Percentiles rank a stretch among this genome's conserved stretches.
These are phyloP conservation scores for Habropoda laboriosa DNA, from an alignment of 1,140 invertebrate genomes.

Conservation along the genomic window DNA sequence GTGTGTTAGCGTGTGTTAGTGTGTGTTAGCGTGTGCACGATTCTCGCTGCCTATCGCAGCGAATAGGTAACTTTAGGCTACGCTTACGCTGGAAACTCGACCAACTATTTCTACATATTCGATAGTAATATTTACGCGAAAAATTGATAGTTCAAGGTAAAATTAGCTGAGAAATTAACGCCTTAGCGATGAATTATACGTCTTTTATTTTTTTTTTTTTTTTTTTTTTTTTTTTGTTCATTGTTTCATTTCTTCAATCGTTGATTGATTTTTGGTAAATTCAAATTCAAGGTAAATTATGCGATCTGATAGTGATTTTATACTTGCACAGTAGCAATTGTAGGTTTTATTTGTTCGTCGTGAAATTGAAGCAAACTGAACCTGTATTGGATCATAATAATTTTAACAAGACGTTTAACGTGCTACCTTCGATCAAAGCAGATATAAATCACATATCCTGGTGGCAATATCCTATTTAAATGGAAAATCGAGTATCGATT, in stretches of 20 bases:
- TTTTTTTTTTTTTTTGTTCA: too few relatives aligned
- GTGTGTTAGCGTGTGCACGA: neutral
- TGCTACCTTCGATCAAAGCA: neutral
- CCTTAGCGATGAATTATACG: neutral
- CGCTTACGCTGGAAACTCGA: conserved; percentile 20
- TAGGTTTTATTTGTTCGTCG: neutral
- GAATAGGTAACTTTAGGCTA: conserved; percentile 44
- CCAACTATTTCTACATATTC: conserved; percentile 23
- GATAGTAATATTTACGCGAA: neutral
- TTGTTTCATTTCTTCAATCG: neutral
- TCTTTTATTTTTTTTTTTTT: neutral
- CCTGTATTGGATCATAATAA: neutral
- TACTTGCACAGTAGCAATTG: too few relatives aligned
- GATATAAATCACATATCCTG: neutral
- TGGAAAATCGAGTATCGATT: neutral
- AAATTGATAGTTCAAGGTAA: neutral
- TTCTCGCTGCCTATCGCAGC: conserved; percentile 12
- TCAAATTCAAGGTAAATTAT: too few relatives aligned
- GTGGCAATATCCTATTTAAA: neutral
- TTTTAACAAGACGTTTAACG: neutral
- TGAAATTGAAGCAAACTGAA: neutral
- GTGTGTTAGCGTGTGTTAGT: neutral
- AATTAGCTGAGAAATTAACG: conserved; percentile 16
- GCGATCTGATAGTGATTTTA: too few relatives aligned
- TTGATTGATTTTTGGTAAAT: too few relatives aligned